phyloP scores from a whole-genome alignment of 2,888 invertebrate species.

The Meganola albula region DNA sequence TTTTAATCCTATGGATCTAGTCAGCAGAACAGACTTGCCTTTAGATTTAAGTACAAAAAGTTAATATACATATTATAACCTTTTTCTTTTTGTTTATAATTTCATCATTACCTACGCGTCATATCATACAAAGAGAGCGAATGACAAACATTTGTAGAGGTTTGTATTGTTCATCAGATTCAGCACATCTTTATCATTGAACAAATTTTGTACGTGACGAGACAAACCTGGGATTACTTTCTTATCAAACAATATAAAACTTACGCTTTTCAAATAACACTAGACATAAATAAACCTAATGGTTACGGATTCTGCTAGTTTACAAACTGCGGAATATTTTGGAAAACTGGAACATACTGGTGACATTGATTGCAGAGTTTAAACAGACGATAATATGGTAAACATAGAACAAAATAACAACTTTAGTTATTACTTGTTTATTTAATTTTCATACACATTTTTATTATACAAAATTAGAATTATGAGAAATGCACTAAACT shows the following conservation, averaged over 20 bases:
- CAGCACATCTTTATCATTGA: slow-evolving; percentile 51
- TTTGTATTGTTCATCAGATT: slow-evolving; percentile 48
- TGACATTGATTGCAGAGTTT: slow-evolving; percentile 2
- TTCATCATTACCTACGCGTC: slow-evolving; percentile 4
- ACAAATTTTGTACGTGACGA: slow-evolving; percentile 36
- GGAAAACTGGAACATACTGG: slow-evolving; percentile 11
- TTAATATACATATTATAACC: slow-evolving; percentile 51
- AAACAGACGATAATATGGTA: slow-evolving; percentile 10
- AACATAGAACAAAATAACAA: slow-evolving; percentile 10
- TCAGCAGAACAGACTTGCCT: slow-evolving; percentile 72
- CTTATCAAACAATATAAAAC: slow-evolving; percentile 30
- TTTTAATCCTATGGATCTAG: slow-evolving; percentile 54
- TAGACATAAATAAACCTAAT: not conserved
- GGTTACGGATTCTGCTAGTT: not conserved
- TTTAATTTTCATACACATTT: too few relatives aligned
- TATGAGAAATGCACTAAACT: too few relatives aligned
- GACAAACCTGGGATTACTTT: slow-evolving; percentile 27
- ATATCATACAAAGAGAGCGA: slow-evolving; percentile 7
- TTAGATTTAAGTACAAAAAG: slow-evolving; percentile 80
- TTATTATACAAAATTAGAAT: too few relatives aligned
- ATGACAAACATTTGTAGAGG: slow-evolving; percentile 37
- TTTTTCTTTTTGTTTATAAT: slow-evolving; percentile 6
- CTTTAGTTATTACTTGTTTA: too few relatives aligned
- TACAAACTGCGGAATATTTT: slow-evolving; percentile 15
- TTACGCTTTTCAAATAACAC: slow-evolving; percentile 14